phyloP scores from a whole-genome alignment of 2,113 vertebrate genomes.

The Callipepla squamata region DNA sequence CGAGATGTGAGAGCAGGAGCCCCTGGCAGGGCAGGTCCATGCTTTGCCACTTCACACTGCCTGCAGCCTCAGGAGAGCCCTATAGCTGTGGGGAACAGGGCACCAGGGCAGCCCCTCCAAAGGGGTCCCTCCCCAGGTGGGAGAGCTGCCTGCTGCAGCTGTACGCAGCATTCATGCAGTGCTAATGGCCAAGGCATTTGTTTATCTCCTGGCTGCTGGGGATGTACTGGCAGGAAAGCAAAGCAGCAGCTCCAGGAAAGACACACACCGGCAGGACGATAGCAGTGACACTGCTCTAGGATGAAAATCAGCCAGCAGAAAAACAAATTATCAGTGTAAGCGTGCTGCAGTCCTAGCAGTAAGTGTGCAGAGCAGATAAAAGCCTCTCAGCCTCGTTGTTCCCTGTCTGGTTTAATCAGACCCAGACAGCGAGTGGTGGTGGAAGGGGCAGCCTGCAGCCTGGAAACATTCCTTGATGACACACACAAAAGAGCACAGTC shows the following conservation, averaged over 20 bases:
- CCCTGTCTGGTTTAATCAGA: fast-evolving
- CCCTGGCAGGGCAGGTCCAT: not conserved
- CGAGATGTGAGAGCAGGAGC: fast-evolving
- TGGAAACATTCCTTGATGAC: not conserved
- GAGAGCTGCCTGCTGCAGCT: not conserved
- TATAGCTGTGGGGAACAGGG: fast-evolving
- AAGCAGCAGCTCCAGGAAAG: not conserved
- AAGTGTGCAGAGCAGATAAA: fast-evolving
- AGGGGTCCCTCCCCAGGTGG: fast-evolving
- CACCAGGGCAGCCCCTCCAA: not conserved
- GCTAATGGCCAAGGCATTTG: not conserved
- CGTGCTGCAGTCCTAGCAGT: not conserved
- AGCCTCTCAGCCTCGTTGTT: not conserved
- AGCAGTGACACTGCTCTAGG: not conserved
- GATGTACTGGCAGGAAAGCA: not conserved
- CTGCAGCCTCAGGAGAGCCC: not conserved
- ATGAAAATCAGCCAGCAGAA: not conserved
- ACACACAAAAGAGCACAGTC: fast-evolving
- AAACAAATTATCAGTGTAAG: not conserved
- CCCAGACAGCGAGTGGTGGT: fast-evolving
- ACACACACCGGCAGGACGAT: not conserved
- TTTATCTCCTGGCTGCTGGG: not conserved
- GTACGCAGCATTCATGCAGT: not conserved
- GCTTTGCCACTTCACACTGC: not conserved
- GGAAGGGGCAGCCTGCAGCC: fast-evolving